Evolutionary conservation across 1,140 invertebrate species (phyloP), one percentile per base, ranked within the genome.

Genomic region (Metopolophium dirhodum): DNA sequence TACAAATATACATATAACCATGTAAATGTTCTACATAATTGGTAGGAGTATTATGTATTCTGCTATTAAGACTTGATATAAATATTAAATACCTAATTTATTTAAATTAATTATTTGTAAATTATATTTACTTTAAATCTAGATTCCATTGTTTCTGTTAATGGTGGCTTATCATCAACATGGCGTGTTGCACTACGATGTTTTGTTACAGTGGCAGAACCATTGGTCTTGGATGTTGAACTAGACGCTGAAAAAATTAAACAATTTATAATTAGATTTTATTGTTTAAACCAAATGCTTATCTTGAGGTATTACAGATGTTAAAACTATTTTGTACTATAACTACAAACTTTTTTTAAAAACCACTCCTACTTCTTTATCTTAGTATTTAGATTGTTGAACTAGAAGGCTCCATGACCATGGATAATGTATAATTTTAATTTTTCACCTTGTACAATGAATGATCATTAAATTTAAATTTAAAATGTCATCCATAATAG

Each of bases 51-150:
- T n/a, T n/a, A 68, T 68, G n/a, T 0, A 68, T 68, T 68, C 1
- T 68, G 9, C n/a, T 4, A 14, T 68, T 14, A n/a, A 68, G 11
- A n/a, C 61, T 30, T 68, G 0, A 82, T 82, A 82, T 82, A 2
- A 35, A 82, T 82, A 68, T 23, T 7, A 18, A 20, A 9, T 77
- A 41, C 47, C 14, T 51, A 51, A 8, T 82, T 82, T 35, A 7
- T 37, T 3, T 7, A 37, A 82, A 85, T 85, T 3, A 85, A 45
- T 26, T 41, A 6, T 26, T 41, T 26, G 2, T 41, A 41, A 14
- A 85, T 61, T 61, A 45, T 45, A 68, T 30, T 77, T 91, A 91
- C 90, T 77, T 91, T 91, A 68, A 45, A 91, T 77, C 45, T 91
- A 18, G 41, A 47, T 49, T 91, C 90, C 1, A 77, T 45, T 82